Conservation (phyloP, 2,888 invertebrate genomes). For the Pogonocherus hispidulus region DNA sequence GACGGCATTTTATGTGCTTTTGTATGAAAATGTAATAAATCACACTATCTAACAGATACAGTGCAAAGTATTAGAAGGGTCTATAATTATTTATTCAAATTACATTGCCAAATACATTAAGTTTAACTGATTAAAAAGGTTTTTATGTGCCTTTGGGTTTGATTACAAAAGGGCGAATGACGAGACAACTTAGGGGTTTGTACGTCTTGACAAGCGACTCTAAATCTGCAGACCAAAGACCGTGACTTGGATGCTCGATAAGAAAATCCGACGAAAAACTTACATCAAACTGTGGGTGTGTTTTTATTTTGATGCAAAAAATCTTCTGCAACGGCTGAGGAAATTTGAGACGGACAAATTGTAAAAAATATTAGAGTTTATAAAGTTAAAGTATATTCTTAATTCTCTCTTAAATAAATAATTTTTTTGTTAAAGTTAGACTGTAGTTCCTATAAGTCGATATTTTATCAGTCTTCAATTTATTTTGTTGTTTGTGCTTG, state of each 20-base stretch:
- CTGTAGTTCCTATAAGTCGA: too few relatives aligned
- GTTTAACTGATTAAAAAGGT: slow-evolving; percentile 28
- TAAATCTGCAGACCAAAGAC: slow-evolving; percentile 42
- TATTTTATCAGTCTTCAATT: too few relatives aligned
- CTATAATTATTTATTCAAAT: slow-evolving; percentile 18
- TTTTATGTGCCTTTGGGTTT: slow-evolving; percentile 16
- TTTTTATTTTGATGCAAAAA: slow-evolving; percentile 28
- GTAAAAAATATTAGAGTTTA: not conserved
- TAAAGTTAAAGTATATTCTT: not conserved
- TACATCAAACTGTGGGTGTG: slow-evolving; percentile 30
- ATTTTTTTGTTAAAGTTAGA: too few relatives aligned
- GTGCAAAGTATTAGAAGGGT: not conserved
- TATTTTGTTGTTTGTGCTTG: too few relatives aligned
- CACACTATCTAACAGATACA: not conserved
- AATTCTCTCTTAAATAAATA: too few relatives aligned
- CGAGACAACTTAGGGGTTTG: slow-evolving; percentile 33
- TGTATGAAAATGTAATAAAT: too few relatives aligned
- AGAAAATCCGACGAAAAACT: slow-evolving; percentile 40
- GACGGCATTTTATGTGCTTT: too few relatives aligned
- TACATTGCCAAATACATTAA: slow-evolving; percentile 10
- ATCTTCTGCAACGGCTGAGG: slow-evolving; percentile 15
- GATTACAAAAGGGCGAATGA: slow-evolving; percentile 33
- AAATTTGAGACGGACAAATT: slow-evolving; percentile 5
- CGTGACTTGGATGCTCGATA: slow-evolving; percentile 52
- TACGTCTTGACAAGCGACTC: slow-evolving; percentile 30